Evolutionary conservation across 2,888 invertebrate species (phyloP).

Genomic region (Tipula lateralis): DNA sequence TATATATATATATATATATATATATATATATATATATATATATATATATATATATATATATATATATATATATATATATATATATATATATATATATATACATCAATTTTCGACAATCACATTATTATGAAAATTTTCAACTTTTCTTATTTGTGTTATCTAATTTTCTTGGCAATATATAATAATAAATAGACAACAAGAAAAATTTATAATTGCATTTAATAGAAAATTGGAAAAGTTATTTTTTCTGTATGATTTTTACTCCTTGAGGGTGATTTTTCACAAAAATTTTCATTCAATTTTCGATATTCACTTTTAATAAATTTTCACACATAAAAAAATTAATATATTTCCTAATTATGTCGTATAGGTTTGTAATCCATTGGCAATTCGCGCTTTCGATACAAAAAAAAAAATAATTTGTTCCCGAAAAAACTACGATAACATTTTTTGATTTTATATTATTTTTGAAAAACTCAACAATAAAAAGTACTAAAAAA

Average conservation of each 20-base stretch:
- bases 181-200: slow-evolving; percentile 19
- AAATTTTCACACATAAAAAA: not conserved
- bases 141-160: slow-evolving; percentile 19
- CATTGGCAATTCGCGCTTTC: not conserved
- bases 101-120: slow-evolving; percentile 20
- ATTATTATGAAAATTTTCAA: not conserved
- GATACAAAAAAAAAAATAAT: not conserved
- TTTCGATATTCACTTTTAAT: not conserved
- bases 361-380: not conserved
- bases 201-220: not conserved
- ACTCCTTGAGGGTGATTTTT: not conserved
- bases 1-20: no score
- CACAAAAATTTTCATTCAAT: not conserved
- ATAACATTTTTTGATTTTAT: not conserved
- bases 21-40: no score
- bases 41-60: no score
- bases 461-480: not conserved
- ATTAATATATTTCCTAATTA: not conserved
- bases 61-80: no score
- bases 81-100: no score
- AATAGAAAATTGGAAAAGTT: slow-evolving; percentile 11
- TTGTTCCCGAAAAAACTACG: slow-evolving; percentile 6
- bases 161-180: not conserved
- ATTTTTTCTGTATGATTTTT: not conserved
- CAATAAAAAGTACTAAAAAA: not conserved